These are phyloP conservation scores for Mellivora capensis DNA, from an alignment of 2,113 vertebrate species.

Conservation along the genomic window DNA sequence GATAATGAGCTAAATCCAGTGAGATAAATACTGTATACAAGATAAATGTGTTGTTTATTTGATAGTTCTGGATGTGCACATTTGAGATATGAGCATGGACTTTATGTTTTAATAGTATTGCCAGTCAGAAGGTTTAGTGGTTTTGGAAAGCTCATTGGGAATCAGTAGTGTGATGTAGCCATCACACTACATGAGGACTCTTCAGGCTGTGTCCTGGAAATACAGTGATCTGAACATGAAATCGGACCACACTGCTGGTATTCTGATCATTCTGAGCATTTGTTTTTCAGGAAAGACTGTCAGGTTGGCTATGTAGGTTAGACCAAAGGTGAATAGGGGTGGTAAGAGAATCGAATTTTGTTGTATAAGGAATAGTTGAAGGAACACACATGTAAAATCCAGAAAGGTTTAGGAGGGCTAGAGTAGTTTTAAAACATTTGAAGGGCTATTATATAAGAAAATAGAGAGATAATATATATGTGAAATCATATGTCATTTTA, in stretches of 20 bases:
- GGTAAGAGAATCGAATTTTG: background rate
- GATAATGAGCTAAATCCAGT: background rate
- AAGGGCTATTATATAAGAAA: background rate
- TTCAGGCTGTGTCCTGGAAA: background rate
- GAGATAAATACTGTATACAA: background rate
- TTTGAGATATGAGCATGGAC: background rate
- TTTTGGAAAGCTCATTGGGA: slow-evolving; percentile 5
- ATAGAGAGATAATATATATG: background rate
- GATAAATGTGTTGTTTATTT: background rate
- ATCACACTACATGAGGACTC: background rate
- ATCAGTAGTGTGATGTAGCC: background rate
- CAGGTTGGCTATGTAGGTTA: background rate
- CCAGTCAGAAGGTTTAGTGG: background rate
- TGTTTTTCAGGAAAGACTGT: background rate
- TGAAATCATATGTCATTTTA: background rate
- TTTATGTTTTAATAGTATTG: background rate
- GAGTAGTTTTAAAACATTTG: background rate
- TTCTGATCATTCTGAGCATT: background rate
- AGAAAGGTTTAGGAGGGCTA: background rate
- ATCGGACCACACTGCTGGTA: background rate
- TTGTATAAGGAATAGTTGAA: background rate
- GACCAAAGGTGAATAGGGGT: background rate
- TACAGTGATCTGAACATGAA: background rate
- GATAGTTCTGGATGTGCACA: background rate
- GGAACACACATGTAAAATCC: background rate